Percentiles rank a stretch among this genome's conserved stretches.
phyloP scores from a whole-genome alignment of 35 echinoderm and acorn worm genomes.

The Ophiothrix spiculata region DNA sequence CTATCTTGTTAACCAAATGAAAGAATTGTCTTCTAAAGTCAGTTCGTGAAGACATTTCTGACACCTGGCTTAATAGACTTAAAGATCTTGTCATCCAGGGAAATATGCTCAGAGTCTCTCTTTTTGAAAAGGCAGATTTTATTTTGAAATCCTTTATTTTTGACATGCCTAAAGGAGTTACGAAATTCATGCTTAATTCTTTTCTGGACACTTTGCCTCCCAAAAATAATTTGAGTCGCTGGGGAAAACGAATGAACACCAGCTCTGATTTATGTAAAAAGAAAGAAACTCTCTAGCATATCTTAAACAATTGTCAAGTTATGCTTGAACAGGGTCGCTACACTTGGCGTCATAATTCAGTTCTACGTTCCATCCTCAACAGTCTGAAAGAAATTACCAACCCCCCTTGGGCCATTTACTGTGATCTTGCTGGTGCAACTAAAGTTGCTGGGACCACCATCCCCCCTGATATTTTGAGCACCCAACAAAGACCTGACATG shows the following conservation, averaged over 20 bases:
- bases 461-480: no score
- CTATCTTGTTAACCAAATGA: no score
- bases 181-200: neutral
- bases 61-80: neutral
- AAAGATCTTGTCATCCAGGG: neutral
- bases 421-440: no score
- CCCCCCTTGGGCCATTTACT: no score
- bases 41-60: neutral
- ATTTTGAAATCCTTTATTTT: neutral
- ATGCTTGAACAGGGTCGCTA: neutral
- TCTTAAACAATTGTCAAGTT: neutral
- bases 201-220: neutral
- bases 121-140: neutral
- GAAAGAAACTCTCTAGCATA: slow-evolving; percentile 20
- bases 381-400: neutral
- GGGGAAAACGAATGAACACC: slow-evolving; percentile 6
- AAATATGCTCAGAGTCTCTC: neutral
- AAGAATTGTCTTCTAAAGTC: no score
- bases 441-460: no score
- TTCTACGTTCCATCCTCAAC: neutral
- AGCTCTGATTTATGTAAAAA: slow-evolving; percentile 7
- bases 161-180: slow-evolving; percentile 2
- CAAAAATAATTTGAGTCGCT: neutral
- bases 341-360: slow-evolving; percentile 21
- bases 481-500: no score